Evolutionary conservation across 1,140 invertebrate genomes (phyloP).

Genomic region (Drepana arcuata): DNA sequence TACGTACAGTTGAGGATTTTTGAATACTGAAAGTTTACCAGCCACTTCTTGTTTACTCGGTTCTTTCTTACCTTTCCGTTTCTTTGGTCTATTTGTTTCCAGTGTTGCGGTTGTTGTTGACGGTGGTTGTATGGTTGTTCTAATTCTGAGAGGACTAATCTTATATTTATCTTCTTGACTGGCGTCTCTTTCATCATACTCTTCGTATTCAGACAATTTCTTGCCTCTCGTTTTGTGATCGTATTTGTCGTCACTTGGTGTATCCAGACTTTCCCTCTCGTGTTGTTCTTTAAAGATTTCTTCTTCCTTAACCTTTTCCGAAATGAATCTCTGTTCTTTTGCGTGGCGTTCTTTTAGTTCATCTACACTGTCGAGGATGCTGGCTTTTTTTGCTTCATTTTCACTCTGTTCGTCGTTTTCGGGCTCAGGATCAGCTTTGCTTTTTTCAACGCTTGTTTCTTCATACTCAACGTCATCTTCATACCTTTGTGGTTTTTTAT

Average conservation of each 20-base stretch:
- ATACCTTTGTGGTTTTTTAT: constrained; percentile 7
- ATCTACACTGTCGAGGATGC: constrained; percentile 47
- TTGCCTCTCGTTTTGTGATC: constrained; percentile 20
- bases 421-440: constrained; percentile 15
- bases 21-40: constrained; percentile 50
- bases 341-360: constrained; percentile 53
- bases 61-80: constrained; percentile 17
- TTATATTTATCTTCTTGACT: constrained; percentile 39
- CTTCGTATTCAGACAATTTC: constrained; percentile 39
- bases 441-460: constrained; percentile 2
- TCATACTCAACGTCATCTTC: constrained; percentile 23
- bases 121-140: constrained; percentile 5
- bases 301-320: constrained; percentile 52
- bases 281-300: constrained; percentile 44
- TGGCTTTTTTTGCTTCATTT: constrained; percentile 49
- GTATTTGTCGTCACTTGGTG: constrained; percentile 30
- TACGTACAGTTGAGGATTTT: constrained; percentile 41
- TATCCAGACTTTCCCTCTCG: constrained; percentile 27
- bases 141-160: constrained; percentile 18
- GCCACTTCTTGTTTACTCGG: constrained; percentile 10
- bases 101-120: constrained; percentile 11
- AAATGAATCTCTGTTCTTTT: constrained; percentile 45
- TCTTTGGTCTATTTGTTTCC: constrained; percentile 11
- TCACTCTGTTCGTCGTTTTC: constrained; percentile 31
- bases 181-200: constrained; percentile 34